phyloP scores from a whole-genome alignment of 2,113 vertebrate genomes.

The Petroica traversi region DNA sequence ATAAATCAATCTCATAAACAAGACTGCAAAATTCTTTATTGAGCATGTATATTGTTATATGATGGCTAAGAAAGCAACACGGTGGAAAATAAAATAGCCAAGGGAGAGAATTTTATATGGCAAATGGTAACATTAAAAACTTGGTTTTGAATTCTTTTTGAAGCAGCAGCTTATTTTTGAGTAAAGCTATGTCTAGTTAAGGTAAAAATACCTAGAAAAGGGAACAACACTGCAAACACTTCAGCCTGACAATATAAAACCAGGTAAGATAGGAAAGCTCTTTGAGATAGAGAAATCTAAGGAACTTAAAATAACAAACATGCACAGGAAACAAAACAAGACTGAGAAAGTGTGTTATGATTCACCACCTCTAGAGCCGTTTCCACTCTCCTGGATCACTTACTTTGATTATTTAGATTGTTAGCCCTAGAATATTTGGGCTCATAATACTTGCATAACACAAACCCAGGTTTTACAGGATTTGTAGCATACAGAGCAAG shows the following conservation, averaged over 20 bases:
- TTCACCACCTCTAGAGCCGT: not conserved
- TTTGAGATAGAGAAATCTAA: not conserved
- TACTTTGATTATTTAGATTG: not conserved
- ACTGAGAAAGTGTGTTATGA: conserved; percentile 13
- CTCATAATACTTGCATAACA: not conserved
- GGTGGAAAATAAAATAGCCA: not conserved
- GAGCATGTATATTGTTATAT: not conserved
- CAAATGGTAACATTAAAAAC: not conserved
- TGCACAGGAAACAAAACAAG: conserved; percentile 45
- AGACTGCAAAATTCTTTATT: not conserved
- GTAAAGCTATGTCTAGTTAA: not conserved
- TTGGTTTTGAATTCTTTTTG: not conserved
- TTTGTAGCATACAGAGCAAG: not conserved
- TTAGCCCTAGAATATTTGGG: not conserved
- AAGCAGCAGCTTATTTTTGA: not conserved
- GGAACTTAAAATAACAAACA: conserved; percentile 37
- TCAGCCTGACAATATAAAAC: not conserved
- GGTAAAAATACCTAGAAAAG: not conserved
- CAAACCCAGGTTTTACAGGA: not conserved
- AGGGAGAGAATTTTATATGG: not conserved
- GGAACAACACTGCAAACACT: not conserved
- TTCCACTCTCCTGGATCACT: conserved; percentile 7
- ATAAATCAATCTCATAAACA: not conserved
- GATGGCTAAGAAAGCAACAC: not conserved
- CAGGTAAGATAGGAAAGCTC: not conserved